Conservation (phyloP, 1,140 invertebrate genomes). For the Macrosteles quadrilineatus region DNA sequence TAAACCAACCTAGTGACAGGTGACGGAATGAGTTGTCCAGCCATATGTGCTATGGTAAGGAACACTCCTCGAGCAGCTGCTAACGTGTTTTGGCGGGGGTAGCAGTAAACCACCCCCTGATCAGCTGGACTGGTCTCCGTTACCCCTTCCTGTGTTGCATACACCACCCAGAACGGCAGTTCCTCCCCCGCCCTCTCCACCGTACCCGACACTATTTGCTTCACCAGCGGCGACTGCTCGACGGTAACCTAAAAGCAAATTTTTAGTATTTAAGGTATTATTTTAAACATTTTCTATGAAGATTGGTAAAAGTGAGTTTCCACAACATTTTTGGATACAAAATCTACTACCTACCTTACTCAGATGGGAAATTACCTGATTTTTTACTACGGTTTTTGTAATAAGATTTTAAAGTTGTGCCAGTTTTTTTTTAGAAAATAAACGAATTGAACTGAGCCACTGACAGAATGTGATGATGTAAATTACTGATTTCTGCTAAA, state of each 20-base stretch:
- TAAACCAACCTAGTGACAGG: constrained; percentile 23
- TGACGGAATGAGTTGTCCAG: constrained; percentile 11
- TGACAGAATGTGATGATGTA: no score
- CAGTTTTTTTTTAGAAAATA: no score
- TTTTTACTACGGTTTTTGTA: no score
- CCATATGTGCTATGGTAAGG: constrained; percentile 36
- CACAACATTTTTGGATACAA: not conserved
- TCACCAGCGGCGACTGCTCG: constrained; percentile 25
- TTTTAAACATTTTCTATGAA: not conserved
- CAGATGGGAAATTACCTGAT: not conserved
- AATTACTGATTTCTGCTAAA: no score
- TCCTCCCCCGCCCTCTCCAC: constrained; percentile 53
- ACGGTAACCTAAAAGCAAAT: not conserved
- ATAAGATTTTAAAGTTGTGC: no score
- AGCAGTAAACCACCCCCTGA: constrained; percentile 66
- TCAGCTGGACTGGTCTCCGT: constrained; percentile 60
- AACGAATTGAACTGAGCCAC: no score
- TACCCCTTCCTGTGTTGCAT: constrained; percentile 19
- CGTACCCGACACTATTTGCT: constrained; percentile 38
- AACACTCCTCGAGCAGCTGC: constrained; percentile 34
- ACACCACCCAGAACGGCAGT: constrained; percentile 7
- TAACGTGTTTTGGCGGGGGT: constrained; percentile 45
- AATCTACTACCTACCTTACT: not conserved
- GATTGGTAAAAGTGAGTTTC: not conserved
- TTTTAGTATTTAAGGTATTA: no score